Evolutionary conservation across 2,888 invertebrate species (phyloP).

Genomic region (Acronicta aceris): DNA sequence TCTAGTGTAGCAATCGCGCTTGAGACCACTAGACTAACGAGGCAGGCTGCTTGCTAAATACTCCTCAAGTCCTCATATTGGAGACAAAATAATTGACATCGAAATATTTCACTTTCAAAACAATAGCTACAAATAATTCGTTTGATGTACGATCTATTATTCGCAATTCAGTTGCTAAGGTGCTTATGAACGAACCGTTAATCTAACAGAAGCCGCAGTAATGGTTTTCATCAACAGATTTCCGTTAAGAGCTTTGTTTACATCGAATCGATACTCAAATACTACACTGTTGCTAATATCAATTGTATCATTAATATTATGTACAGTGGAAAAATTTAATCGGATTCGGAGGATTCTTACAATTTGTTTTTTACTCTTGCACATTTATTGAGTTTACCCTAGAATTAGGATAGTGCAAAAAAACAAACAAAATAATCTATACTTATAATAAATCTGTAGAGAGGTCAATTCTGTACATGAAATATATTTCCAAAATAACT

Average conservation of each 20-base stretch:
- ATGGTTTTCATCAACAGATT: slow-evolving; percentile 28
- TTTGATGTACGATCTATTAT: slow-evolving; percentile 5
- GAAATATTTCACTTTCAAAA: background rate
- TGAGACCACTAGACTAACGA: no score
- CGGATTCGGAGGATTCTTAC: no score
- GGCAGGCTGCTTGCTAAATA: no score
- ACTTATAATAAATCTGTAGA: no score
- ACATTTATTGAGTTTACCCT: background rate
- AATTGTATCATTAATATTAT: background rate
- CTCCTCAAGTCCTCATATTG: no score
- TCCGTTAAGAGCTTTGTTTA: slow-evolving; percentile 23
- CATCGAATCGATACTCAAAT: slow-evolving; percentile 1
- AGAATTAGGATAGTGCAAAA: no score
- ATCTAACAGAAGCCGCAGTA: slow-evolving; percentile 24
- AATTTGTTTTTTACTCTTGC: background rate
- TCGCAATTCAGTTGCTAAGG: slow-evolving; percentile 11
- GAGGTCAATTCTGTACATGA: no score
- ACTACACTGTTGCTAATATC: slow-evolving; percentile 10
- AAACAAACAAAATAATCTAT: no score
- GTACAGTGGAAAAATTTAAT: background rate
- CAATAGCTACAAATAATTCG: slow-evolving; percentile 5
- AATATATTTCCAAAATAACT: no score
- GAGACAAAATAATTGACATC: no score
- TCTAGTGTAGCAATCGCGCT: no score
- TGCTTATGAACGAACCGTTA: slow-evolving; percentile 15